Percentiles rank a stretch among this genome's conserved stretches.
These are phyloP conservation scores for Haliclona indistincta DNA, from an alignment of 37 sponge, comb jelly and placozoan species.

Conservation along the genomic window DNA sequence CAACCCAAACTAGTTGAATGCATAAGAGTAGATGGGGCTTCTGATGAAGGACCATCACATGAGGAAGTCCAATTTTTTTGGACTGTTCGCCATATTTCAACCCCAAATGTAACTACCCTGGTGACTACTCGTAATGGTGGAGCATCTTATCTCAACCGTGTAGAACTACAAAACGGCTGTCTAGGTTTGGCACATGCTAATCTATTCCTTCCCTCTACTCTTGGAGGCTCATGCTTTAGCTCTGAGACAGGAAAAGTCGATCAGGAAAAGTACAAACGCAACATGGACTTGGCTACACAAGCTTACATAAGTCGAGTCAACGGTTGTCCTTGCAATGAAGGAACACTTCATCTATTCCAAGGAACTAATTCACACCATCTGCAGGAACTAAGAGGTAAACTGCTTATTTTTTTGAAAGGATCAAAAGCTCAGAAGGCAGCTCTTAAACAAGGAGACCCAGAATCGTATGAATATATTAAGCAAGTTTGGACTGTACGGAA, in stretches of 20 bases:
- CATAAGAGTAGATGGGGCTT: slow-evolving; percentile 25
- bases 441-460: slow-evolving; percentile 13
- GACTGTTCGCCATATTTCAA: slow-evolving; percentile 11
- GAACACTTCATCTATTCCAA: slow-evolving; percentile 15
- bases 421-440: background rate
- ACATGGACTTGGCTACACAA: slow-evolving; percentile 26
- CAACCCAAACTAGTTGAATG: background rate
- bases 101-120: slow-evolving; percentile 15
- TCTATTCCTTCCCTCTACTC: slow-evolving; percentile 39
- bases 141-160: slow-evolving; percentile 20
- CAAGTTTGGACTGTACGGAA: slow-evolving; percentile 23
- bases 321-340: slow-evolving; percentile 38
- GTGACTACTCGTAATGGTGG: slow-evolving; percentile 32
- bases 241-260: slow-evolving; percentile 28
- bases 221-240: slow-evolving; percentile 23
- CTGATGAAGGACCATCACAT: slow-evolving; percentile 41
- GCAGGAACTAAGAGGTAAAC: background rate
- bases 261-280: background rate
- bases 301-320: slow-evolving; percentile 44
- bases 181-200: slow-evolving; percentile 20
- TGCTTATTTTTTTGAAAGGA: slow-evolving; percentile 5
- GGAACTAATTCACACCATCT: slow-evolving; percentile 19
- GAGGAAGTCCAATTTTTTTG: slow-evolving; percentile 39
- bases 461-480: slow-evolving; percentile 18
- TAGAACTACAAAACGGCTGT: slow-evolving; percentile 45